These are phyloP conservation scores for Pogonognathellus flavescens DNA, from an alignment of 1,140 invertebrate genomes.

Conservation along the genomic window DNA sequence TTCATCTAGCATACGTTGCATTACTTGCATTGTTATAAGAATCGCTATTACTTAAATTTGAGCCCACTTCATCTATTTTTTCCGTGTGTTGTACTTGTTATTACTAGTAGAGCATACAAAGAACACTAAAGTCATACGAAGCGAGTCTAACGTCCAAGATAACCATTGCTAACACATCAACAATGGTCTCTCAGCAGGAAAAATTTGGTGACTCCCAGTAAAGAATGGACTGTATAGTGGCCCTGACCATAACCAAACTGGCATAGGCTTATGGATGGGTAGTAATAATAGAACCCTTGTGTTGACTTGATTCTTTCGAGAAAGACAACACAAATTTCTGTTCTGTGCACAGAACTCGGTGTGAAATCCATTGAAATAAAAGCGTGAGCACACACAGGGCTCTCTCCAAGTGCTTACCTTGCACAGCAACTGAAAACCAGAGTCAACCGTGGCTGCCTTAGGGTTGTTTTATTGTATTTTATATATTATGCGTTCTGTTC, in stretches of 20 bases:
- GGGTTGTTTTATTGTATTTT: constrained; percentile 20
- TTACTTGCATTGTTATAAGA: no score
- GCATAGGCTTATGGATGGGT: background rate
- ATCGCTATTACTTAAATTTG: constrained; percentile 9
- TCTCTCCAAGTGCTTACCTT: constrained; percentile 11
- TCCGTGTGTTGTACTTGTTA: background rate
- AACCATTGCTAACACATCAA: constrained; percentile 41
- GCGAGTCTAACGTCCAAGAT: constrained; percentile 29
- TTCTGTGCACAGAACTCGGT: constrained; percentile 33
- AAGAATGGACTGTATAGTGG: constrained; percentile 25
- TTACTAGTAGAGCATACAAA: background rate
- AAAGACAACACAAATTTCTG: constrained; percentile 42
- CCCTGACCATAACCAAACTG: constrained; percentile 45
- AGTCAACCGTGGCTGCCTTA: background rate
- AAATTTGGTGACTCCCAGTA: constrained; percentile 36
- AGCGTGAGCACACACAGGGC: constrained; percentile 42
- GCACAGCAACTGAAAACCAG: background rate
- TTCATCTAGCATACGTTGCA: no score
- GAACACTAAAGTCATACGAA: background rate
- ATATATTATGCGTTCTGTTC: background rate
- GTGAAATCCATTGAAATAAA: constrained; percentile 50
- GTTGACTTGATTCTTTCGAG: constrained; percentile 41
- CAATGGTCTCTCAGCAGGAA: constrained; percentile 25
- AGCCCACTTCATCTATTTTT: constrained; percentile 5
- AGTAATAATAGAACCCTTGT: constrained; percentile 36